Conservation (phyloP, 2,888 invertebrate species). For the Pharmacophagus antenor region DNA sequence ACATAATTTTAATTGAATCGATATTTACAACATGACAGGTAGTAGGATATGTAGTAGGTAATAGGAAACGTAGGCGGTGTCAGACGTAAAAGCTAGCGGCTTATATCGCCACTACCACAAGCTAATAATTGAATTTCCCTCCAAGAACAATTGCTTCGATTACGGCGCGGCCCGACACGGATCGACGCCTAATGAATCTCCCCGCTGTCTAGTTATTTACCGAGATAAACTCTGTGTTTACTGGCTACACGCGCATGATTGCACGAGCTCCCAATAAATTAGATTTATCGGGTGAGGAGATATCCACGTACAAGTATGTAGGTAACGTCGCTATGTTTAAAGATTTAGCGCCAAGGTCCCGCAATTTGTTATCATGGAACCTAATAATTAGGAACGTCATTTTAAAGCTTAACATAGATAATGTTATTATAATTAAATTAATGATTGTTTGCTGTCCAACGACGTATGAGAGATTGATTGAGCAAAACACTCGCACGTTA, state of each 20-base stretch:
- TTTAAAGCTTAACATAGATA: constrained; percentile 22
- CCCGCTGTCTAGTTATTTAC: constrained; percentile 76
- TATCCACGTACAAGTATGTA: constrained; percentile 40
- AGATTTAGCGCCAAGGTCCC: constrained; percentile 29
- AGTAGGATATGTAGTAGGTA: too few species aligned
- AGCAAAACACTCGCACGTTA: not conserved
- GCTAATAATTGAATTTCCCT: constrained; percentile 76
- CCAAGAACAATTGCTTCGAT: constrained; percentile 78
- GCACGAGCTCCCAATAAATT: constrained; percentile 77
- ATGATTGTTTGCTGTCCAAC: constrained; percentile 16
- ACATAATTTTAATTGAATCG: not conserved
- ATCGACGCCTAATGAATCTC: constrained; percentile 80
- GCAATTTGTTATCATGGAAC: constrained; percentile 25
- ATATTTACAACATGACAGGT: not conserved
- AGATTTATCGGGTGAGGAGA: constrained; percentile 59
- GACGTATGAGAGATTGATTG: constrained; percentile 21
- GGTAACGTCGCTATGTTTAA: constrained; percentile 34
- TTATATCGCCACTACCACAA: constrained; percentile 57
- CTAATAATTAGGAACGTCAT: constrained; percentile 26
- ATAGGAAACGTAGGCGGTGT: not conserved
- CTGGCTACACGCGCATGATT: constrained; percentile 76
- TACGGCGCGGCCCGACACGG: constrained; percentile 71
- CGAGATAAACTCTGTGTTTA: constrained; percentile 77
- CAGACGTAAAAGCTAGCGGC: constrained; percentile 36
- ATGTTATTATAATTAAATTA: constrained; percentile 28